Evolutionary conservation across 2,797 vertebrate species (phyloP), one percentile per base, ranked within the genome.

Genomic region (Ataeniobius toweri): DNA sequence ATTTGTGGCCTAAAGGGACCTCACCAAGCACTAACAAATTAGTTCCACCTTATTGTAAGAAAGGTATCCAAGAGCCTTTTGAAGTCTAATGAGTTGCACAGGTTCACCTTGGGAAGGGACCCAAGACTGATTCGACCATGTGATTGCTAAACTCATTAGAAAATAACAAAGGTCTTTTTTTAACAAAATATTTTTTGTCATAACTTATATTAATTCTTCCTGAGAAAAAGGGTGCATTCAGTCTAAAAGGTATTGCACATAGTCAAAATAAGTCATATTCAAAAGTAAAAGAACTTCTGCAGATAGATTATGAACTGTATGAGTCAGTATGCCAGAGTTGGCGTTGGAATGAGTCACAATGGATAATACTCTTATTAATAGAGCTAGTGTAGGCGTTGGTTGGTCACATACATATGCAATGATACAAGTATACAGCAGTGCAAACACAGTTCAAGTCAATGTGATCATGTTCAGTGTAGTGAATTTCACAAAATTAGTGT

Each of bases 291-390:
- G 12, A 82, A 82, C 78, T 81, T 83, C 58, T 80, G 63, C 80
- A 61, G 71, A 16, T 85, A 72, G 78, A 85, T 71, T 76, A 81
- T 85, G 80, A 85, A 84, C 78, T 69, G 76, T 65, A 70, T 90
- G 90, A 93, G 83, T 91, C 89, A 92, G 85, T 82, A 67, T 79
- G 71, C 58, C 82, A 80, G 89, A 85, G 90, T 89, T 91, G 92
- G 87, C 56, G 83, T 87, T 76, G 55, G 75, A 76, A 78, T 91
- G 91, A 92, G 75, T 94, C 93, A 94, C 81, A 88, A 65, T 84
- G 77, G 83, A 89, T 90, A 81, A 88, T 82, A 83, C 73, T 86
- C 78, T 76, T 93, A 94, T 87, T 91, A 91, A 85, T 91, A 91
- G 92, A 78, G 75, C 65, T 24, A 10, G 84, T 86, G 91, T 91